Conservation (phyloP, 37 sponge, comb jelly and placozoan genomes). For the Eunapius fragilis region DNA sequence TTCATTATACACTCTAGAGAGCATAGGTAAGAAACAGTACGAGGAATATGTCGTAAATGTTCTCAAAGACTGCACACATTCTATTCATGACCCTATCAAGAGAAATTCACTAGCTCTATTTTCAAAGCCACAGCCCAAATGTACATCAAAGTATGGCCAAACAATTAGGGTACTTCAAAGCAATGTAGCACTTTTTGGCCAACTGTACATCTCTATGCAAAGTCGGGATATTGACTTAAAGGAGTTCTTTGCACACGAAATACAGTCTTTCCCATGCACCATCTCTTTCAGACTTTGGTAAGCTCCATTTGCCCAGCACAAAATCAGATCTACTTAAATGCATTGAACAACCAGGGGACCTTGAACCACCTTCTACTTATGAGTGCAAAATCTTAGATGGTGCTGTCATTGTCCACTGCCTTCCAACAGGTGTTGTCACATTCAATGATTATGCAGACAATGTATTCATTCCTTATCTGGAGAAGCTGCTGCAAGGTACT, state of each 20-base stretch:
- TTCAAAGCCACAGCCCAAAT: background rate
- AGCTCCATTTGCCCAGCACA: conserved; percentile 17
- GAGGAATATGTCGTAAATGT: conserved; percentile 5
- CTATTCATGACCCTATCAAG: conserved; percentile 20
- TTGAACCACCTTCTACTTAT: too few species aligned
- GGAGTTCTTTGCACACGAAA: conserved; percentile 18
- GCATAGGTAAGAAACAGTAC: conserved; percentile 5
- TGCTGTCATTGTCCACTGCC: too few species aligned
- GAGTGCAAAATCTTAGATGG: too few species aligned
- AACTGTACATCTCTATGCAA: conserved; percentile 28
- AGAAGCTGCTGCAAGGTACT: too few species aligned
- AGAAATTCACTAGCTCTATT: conserved; percentile 11
- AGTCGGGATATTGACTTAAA: conserved; percentile 14
- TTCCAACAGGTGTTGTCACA: too few species aligned
- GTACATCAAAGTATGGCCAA: conserved; percentile 8
- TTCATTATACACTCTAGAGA: background rate
- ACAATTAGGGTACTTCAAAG: background rate
- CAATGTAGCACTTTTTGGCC: background rate
- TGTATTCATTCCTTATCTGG: too few species aligned
- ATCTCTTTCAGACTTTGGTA: conserved; percentile 19
- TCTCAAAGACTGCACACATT: conserved; percentile 12
- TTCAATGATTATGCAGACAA: too few species aligned
- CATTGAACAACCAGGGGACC: too few species aligned
- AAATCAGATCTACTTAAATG: too few species aligned
- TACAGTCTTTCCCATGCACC: conserved; percentile 23